Evolutionary conservation across 92 coral and sea anemone species (phyloP).

Genomic region (Pocillopora meandrina): DNA sequence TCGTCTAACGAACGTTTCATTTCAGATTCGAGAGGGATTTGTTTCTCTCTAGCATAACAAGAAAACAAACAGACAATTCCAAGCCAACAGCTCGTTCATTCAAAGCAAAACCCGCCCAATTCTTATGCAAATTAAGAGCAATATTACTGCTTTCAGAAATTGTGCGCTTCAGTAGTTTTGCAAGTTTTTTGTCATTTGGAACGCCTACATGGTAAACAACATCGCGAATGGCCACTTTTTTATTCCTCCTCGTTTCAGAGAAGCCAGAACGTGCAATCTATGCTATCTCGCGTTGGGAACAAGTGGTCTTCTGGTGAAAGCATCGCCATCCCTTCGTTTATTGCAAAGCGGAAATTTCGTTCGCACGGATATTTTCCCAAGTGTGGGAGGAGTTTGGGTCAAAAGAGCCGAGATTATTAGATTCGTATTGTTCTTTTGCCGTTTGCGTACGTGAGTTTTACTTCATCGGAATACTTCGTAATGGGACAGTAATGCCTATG

Average conservation of each 20-base stretch:
- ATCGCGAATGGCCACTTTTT: not conserved
- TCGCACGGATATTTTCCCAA: conserved; percentile 11
- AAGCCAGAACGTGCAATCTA: not conserved
- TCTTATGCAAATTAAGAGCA: conserved; percentile 41
- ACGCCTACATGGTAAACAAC: conserved; percentile 2
- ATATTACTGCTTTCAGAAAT: conserved; percentile 44
- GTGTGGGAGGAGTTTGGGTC: conserved; percentile 55
- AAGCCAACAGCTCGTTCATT: not conserved
- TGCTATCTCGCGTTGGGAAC: not conserved
- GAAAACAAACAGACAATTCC: not conserved
- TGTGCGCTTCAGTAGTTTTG: conserved; percentile 54
- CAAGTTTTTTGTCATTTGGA: conserved; percentile 27
- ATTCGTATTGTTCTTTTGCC: conserved; percentile 22
- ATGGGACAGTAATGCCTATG: conserved; percentile 1
- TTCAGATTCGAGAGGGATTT: conserved; percentile 5
- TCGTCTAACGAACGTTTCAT: not conserved
- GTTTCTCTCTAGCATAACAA: not conserved
- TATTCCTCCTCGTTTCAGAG: not conserved
- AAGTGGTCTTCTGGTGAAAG: not conserved
- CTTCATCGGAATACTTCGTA: conserved; percentile 5
- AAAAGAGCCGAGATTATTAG: conserved; percentile 44
- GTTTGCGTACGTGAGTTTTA: not conserved
- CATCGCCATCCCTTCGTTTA: not conserved
- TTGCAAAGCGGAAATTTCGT: conserved; percentile 44
- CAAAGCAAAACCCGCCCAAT: conserved; percentile 7